Evolutionary conservation across 1,140 invertebrate genomes (phyloP).

Genomic region (Nixonia krombeini): DNA sequence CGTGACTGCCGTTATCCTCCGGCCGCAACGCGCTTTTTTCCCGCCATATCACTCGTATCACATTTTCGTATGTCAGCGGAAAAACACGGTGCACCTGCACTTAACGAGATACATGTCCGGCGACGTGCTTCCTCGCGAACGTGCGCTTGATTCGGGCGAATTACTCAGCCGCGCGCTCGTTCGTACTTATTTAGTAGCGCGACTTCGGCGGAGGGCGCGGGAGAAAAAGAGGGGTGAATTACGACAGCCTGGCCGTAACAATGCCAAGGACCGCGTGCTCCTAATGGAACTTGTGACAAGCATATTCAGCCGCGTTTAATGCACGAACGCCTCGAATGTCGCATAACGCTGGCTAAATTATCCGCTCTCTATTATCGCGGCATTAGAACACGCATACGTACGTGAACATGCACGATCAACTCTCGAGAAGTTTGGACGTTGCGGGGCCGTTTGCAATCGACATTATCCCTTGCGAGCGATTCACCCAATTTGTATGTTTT

Average conservation of each 20-base stretch:
- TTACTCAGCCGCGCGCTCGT: background rate
- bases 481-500: too few species aligned
- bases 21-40: background rate
- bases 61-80: background rate
- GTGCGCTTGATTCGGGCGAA: background rate
- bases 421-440: background rate
- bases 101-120: background rate
- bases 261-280: slow-evolving; percentile 6
- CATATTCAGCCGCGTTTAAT: slow-evolving; percentile 7
- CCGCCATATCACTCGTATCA: background rate
- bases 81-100: background rate
- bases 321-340: slow-evolving; percentile 6
- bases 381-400: background rate
- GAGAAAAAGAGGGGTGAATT: background rate
- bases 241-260: background rate
- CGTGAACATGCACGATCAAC: background rate
- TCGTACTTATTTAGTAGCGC: background rate
- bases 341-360: slow-evolving; percentile 22
- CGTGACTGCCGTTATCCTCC: background rate
- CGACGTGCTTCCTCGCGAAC: background rate
- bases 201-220: background rate
- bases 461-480: too few species aligned
- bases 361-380: slow-evolving; percentile 21
- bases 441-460: too few species aligned
- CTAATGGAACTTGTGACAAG: slow-evolving; percentile 15